Conservation (phyloP, 1,140 invertebrate species). For the Anoplophora glabripennis region DNA sequence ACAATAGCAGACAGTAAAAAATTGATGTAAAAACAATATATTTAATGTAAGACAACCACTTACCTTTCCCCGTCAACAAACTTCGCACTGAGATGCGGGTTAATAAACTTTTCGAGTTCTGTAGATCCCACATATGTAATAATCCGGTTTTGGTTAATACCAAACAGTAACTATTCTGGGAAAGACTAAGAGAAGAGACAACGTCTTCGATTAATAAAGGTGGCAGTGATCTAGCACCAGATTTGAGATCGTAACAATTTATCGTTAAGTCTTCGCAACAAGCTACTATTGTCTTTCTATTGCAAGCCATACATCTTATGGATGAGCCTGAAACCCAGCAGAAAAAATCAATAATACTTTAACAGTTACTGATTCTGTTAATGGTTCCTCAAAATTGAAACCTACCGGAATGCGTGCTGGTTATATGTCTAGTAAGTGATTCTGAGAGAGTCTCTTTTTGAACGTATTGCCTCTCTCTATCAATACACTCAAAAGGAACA, state of each 20-base stretch:
- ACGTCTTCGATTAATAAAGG: constrained; percentile 44
- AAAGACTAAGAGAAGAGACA: constrained; percentile 40
- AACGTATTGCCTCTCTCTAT: too few relatives aligned
- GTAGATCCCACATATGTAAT: constrained; percentile 48
- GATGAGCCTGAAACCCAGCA: constrained; percentile 40
- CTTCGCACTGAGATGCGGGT: constrained; percentile 51
- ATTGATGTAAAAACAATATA: background rate
- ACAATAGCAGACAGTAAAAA: background rate
- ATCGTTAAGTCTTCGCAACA: constrained; percentile 47
- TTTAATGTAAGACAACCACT: background rate
- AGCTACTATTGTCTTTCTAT: constrained; percentile 39
- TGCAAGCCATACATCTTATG: constrained; percentile 40
- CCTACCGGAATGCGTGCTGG: too few relatives aligned
- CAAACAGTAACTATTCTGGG: constrained; percentile 40
- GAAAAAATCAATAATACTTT: too few relatives aligned
- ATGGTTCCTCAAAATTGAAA: too few relatives aligned
- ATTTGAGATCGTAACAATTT: constrained; percentile 42
- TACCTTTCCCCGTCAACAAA: constrained; percentile 52
- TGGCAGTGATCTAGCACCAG: constrained; percentile 41
- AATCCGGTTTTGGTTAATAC: constrained; percentile 47
- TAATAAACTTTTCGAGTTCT: constrained; percentile 34
- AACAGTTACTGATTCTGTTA: too few relatives aligned
- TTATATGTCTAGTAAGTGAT: too few relatives aligned
- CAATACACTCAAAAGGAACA: too few relatives aligned
- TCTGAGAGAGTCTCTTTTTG: too few relatives aligned